Conservation (phyloP, 2,797 vertebrate genomes). For the Hapalemur alaotrensis region DNA sequence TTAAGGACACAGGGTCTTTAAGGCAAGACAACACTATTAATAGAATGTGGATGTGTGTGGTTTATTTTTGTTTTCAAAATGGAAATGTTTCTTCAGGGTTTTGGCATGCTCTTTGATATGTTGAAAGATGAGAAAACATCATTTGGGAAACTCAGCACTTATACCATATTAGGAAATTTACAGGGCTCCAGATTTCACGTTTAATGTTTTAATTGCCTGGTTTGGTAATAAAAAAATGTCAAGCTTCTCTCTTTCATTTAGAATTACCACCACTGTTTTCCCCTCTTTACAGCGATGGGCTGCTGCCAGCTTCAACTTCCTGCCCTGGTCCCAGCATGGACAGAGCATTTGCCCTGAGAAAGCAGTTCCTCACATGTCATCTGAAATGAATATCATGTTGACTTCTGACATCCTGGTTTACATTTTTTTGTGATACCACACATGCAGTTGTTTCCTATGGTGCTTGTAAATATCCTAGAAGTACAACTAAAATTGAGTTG, state of each 20-base stretch:
- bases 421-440: constrained; percentile 49
- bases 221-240: constrained; percentile 69
- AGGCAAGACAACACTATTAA: constrained; percentile 81
- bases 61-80: constrained; percentile 75
- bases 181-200: constrained; percentile 57
- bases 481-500: not conserved
- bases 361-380: constrained; percentile 57
- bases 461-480: constrained; percentile 50
- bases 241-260: constrained; percentile 64
- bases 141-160: constrained; percentile 69
- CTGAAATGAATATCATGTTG: constrained; percentile 40
- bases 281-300: not conserved
- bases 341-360: constrained; percentile 46
- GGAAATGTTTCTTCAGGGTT: constrained; percentile 77
- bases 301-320: constrained; percentile 16
- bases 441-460: constrained; percentile 65
- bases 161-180: constrained; percentile 71
- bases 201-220: constrained; percentile 71
- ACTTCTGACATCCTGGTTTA: constrained; percentile 44
- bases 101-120: constrained; percentile 75
- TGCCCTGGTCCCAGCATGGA: not conserved
- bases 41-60: constrained; percentile 79
- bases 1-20: constrained; percentile 66
- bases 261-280: not conserved
- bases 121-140: constrained; percentile 71